phyloP scores from a whole-genome alignment of 2,113 vertebrate species.

The Hyaena hyaena region DNA sequence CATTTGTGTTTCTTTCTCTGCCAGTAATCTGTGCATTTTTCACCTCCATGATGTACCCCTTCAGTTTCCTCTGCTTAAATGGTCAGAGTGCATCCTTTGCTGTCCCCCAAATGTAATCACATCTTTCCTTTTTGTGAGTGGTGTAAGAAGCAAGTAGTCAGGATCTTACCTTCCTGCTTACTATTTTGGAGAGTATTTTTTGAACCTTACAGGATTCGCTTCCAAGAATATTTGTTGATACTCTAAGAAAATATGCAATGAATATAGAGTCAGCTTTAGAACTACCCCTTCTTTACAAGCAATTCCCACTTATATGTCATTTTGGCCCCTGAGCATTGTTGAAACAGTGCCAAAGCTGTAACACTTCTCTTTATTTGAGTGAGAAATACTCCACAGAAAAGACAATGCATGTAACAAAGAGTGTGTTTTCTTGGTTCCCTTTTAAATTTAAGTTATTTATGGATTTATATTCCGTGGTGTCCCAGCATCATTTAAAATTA shows the following conservation, averaged over 20 bases:
- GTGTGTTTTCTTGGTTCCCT: slow-evolving; percentile 47
- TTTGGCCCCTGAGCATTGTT: not conserved
- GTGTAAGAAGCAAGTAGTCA: not conserved
- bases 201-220: not conserved
- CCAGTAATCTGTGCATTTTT: slow-evolving; percentile 22
- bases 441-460: slow-evolving; percentile 77
- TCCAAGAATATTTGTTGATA: slow-evolving; percentile 21
- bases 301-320: slow-evolving; percentile 51
- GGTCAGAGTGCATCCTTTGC: not conserved
- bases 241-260: not conserved
- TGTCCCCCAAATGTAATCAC: not conserved
- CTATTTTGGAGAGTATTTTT: not conserved
- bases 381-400: slow-evolving; percentile 53
- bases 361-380: not conserved
- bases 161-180: not conserved
- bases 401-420: slow-evolving; percentile 1
- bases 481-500: slow-evolving; percentile 73
- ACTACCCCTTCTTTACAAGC: slow-evolving; percentile 54
- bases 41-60: not conserved
- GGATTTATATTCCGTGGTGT: slow-evolving; percentile 70
- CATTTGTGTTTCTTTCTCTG: slow-evolving; percentile 48
- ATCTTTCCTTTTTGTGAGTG: slow-evolving; percentile 9
- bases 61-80: slow-evolving; percentile 25
- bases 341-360: slow-evolving; percentile 3
- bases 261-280: not conserved